Base-by-base conservation (phyloP, 2,888 invertebrate species). In the Scaptomyza caliginosa region DNA sequence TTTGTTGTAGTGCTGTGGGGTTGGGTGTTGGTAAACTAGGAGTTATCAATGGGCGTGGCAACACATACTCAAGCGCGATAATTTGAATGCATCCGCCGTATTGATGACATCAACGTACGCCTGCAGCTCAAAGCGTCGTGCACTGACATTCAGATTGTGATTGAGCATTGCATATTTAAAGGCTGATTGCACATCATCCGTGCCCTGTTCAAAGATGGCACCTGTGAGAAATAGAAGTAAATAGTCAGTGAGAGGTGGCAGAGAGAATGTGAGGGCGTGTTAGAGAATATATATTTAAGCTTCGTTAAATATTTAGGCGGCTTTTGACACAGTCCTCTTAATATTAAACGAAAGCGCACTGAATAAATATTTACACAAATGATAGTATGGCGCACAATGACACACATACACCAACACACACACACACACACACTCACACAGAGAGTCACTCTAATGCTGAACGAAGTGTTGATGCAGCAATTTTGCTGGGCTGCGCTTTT, bases 101-200 rank as follows among this genome's bases (percentile, higher is more conserved):
- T 97, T 95, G 92, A 98, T 97, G 89, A 97, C 96, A 91, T 97
- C 97, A 51, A 97, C 96, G 89, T 95, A 97, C 10, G 96, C 96
- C 90, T 96, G 96, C 57, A 97, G 93, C 90, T 97, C 97, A 90
- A 97, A 95, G 50, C 96, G 93, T 64, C 95, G 93, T 43, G 94
- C 94, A 70, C 95, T 95, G 71, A 96, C 94, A 90, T 97, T 97
- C 90, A 96, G 95, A 90, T 96, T 96, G 92, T 97, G 96, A 86
- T 95, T 94, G 55, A 95, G 93, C 94, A 96, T 95, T 16, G 97
- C 97, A 91, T 96, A 96, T 90, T 95, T 96, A 92, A 97, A 97
- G 24, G 97, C 97, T 74, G 96, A 95, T 92, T 97, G 97, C 66
- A 97, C 96, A 90, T 97, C 97, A 89, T 97, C 97, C 2, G 96